A percentile compares a stretch with the other conserved stretches of the same genome.
These are phyloP conservation scores for Eumeta japonica DNA, from an alignment of 1,140 invertebrate species.

Conservation along the genomic window DNA sequence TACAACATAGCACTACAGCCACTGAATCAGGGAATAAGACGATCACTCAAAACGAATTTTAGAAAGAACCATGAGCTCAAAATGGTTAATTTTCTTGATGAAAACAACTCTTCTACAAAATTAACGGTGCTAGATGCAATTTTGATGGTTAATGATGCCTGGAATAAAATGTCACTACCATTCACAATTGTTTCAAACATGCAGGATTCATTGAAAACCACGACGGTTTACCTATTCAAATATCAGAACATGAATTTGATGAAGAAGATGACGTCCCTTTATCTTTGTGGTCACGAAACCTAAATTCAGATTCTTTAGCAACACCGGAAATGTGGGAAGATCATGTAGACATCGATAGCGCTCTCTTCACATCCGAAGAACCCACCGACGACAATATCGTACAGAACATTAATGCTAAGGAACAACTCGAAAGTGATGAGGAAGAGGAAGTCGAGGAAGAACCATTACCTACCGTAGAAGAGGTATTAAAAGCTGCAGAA, in stretches of 20 bases:
- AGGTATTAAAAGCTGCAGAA: slow-evolving; percentile 18
- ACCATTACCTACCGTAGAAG: slow-evolving; percentile 23
- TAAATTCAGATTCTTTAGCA: slow-evolving; percentile 19
- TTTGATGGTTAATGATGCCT: too few relatives aligned
- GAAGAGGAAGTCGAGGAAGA: slow-evolving; percentile 24
- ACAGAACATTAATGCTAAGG: slow-evolving; percentile 15
- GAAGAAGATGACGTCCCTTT: slow-evolving; percentile 15
- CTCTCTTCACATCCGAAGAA: slow-evolving; percentile 21
- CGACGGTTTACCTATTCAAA: slow-evolving; percentile 13
- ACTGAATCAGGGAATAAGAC: slow-evolving; percentile 19
- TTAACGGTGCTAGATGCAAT: slow-evolving; percentile 23
- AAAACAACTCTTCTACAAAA: slow-evolving; percentile 16
- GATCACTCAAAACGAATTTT: slow-evolving; percentile 21
- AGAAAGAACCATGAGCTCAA: slow-evolving; percentile 21
- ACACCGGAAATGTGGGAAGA: slow-evolving; percentile 21
- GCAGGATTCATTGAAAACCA: too few relatives aligned
- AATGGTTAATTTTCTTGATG: slow-evolving; percentile 13
- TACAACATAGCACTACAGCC: too few relatives aligned
- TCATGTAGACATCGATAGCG: slow-evolving; percentile 20
- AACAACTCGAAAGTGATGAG: slow-evolving; percentile 18
- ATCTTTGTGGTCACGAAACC: slow-evolving; percentile 19
- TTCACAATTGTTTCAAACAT: too few relatives aligned
- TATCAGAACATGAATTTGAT: slow-evolving; percentile 16
- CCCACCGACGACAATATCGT: slow-evolving; percentile 16
- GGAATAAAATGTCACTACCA: too few relatives aligned